Percentiles rank a stretch among this genome's conserved stretches.
Evolutionary conservation across 2,113 vertebrate genomes (phyloP).

Genomic region (Microcebus murinus): DNA sequence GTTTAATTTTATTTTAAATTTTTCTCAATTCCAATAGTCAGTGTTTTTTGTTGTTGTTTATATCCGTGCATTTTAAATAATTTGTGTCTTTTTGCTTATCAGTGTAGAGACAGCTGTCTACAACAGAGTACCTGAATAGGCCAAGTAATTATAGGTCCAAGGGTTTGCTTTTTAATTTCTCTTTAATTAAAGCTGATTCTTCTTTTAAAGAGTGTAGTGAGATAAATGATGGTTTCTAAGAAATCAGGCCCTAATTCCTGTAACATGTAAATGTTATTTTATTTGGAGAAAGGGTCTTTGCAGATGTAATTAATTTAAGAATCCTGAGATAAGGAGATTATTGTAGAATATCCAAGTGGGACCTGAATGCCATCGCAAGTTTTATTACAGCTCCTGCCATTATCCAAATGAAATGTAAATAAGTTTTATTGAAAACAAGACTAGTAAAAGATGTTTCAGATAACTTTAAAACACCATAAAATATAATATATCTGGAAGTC

Average conservation of each 20-base stretch:
- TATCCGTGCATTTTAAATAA: neutral
- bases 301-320: neutral
- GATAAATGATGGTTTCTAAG: neutral
- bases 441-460: neutral
- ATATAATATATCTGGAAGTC: neutral
- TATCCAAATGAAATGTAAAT: neutral
- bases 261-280: neutral
- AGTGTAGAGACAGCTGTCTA: neutral
- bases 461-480: neutral
- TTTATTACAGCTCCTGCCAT: neutral
- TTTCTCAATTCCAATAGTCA: neutral
- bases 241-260: neutral
- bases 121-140: neutral
- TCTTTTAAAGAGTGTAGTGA: neutral
- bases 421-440: neutral
- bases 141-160: neutral
- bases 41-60: neutral
- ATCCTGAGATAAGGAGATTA: too few relatives aligned
- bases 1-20: neutral
- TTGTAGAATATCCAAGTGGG: too few relatives aligned
- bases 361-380: too few relatives aligned
- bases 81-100: neutral
- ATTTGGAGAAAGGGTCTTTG: neutral
- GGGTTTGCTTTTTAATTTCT: neutral
- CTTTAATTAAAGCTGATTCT: neutral